Evolutionary conservation across 2,888 invertebrate species (phyloP).

Genomic region (Pyrocoelia pectoralis): DNA sequence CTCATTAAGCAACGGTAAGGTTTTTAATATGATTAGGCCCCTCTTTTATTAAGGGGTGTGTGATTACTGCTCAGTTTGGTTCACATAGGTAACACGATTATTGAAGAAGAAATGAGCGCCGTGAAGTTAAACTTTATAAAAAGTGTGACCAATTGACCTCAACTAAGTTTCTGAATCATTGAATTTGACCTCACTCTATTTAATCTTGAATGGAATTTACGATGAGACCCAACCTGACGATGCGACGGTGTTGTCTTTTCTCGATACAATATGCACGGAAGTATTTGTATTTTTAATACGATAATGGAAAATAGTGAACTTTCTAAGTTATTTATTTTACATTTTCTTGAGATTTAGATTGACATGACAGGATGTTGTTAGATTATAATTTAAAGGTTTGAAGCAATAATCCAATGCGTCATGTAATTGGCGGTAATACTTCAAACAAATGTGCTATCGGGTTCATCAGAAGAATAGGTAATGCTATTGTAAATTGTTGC

Average conservation of each 20-base stretch:
- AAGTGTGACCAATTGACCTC: conserved; percentile 21
- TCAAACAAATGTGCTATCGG: conserved; percentile 12
- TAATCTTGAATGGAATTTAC: conserved; percentile 19
- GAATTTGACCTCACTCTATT: conserved; percentile 18
- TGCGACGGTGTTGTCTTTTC: conserved; percentile 5
- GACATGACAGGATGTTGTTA: conserved; percentile 11
- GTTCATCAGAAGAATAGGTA: conserved; percentile 7
- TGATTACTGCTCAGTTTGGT: too few relatives aligned
- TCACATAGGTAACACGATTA: conserved; percentile 7
- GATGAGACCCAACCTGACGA: conserved; percentile 10
- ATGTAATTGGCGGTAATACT: conserved; percentile 9
- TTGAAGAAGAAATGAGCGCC: conserved; percentile 12
- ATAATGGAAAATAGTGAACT: conserved; percentile 2
- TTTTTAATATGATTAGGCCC: too few relatives aligned
- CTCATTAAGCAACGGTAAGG: too few relatives aligned
- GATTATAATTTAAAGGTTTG: conserved; percentile 13
- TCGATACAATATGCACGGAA: conserved; percentile 4
- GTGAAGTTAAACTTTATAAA: conserved; percentile 16
- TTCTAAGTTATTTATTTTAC: not conserved
- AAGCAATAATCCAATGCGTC: conserved; percentile 14
- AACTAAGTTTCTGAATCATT: conserved; percentile 18
- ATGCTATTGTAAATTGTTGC: conserved; percentile 4
- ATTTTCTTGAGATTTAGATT: conserved; percentile 4
- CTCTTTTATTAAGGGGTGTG: too few relatives aligned
- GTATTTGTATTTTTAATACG: not conserved